These are phyloP conservation scores for Pristionchus mayeri DNA, from an alignment of 2,888 invertebrate species.

Conservation along the genomic window DNA sequence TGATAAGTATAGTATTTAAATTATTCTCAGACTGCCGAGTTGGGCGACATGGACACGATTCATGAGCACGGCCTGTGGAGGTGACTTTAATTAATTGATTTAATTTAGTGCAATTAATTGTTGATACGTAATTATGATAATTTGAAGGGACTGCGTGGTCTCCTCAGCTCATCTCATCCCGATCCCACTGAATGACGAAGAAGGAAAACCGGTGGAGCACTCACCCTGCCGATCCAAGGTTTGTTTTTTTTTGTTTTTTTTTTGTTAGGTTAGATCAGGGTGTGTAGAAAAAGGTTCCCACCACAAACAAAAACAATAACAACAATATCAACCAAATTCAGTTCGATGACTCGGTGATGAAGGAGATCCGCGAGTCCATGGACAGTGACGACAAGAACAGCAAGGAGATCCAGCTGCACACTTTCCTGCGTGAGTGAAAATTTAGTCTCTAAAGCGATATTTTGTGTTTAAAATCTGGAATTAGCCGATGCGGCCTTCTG, in stretches of 20 bases:
- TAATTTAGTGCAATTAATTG: too few species aligned
- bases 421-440: slow-evolving; percentile 62
- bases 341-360: slow-evolving; percentile 59
- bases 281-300: too few species aligned
- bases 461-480: too few species aligned
- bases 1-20: not conserved
- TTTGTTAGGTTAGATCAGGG: too few species aligned
- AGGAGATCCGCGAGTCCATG: slow-evolving; percentile 56
- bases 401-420: slow-evolving; percentile 59
- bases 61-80: slow-evolving; percentile 68
- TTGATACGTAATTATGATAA: too few species aligned
- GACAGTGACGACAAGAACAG: slow-evolving; percentile 57
- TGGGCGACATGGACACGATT: slow-evolving; percentile 34
- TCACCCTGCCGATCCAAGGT: slow-evolving; percentile 1
- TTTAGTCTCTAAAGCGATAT: too few species aligned
- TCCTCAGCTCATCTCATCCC: slow-evolving; percentile 58
- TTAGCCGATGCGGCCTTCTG: too few species aligned
- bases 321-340: slow-evolving; percentile 16
- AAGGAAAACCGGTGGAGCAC: not conserved
- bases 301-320: too few species aligned
- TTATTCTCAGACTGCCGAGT: too few species aligned
- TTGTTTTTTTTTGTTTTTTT: too few species aligned
- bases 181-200: slow-evolving; percentile 34
- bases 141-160: slow-evolving; percentile 66
- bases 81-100: too few species aligned